Evolutionary conservation across 37 sponge, comb jelly and placozoan species (phyloP), one percentile per base, ranked within the genome.

Genomic region (Ianthella basta): DNA sequence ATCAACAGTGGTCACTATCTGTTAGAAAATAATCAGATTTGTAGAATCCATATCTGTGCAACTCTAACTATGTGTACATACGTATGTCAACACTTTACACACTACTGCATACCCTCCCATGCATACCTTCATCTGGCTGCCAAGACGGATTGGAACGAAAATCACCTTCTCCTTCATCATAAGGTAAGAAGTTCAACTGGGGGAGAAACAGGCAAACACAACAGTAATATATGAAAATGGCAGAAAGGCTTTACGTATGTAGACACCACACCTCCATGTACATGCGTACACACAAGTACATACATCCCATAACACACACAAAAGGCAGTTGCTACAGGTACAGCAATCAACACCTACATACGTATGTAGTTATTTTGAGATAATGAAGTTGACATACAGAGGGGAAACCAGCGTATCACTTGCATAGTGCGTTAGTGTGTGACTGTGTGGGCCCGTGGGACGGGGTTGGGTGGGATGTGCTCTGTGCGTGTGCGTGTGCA

Each of bases 131-230:
- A 69, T 88, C 93, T 40, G 85, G 82, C 32, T 60, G 16, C 93
- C 93, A 92, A 40, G 84, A 79, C 25, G 89, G 80, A 56, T 89
- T 87, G 23, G 20, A 44, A 18, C 0, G 3, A 19, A 86, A 80
- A 27, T 92, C 74, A 4, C 37, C 35, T 69, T 89, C 93, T 41
- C 93, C 93, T 68, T 88, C 89, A 83, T 92, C 93, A 60, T 89
- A 60, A 1, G 61, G 24, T 33, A 92, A 84, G 64, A 89, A 92
- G 57, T 88, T 72, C 89, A 83, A 86, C 88, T 91, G 67, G 12
- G 63, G 21, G 5, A 8, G 36, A 24, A 38, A 23, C 29, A 35
- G 75, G 40, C 4, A 29, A 10, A 12, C 2, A 61, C 4, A 61
- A 61, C 70, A 69, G 15, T 27, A 16, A 69, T 35, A 30, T 33